phyloP scores from a whole-genome alignment of 2,888 invertebrate genomes.

The Lycocerus yunnanus region DNA sequence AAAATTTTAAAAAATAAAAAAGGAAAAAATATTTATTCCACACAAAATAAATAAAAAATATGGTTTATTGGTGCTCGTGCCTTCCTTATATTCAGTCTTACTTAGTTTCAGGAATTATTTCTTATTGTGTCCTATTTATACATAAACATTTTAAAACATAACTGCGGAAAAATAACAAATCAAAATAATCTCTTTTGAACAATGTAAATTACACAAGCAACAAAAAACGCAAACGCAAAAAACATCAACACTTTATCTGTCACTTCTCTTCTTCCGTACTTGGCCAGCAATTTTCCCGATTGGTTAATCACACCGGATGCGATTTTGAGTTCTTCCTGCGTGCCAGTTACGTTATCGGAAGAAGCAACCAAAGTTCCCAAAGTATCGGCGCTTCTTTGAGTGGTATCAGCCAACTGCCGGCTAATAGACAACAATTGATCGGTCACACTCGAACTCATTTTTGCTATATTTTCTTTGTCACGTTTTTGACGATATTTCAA shows the following conservation, averaged over 20 bases:
- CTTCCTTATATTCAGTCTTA: not conserved
- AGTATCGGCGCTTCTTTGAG: conserved; percentile 84
- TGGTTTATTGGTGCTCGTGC: not conserved
- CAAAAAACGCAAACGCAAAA: conserved; percentile 85
- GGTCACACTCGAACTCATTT: conserved; percentile 78
- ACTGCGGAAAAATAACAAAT: conserved; percentile 30
- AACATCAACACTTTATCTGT: conserved; percentile 92
- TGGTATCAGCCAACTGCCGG: conserved; percentile 83
- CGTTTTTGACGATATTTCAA: conserved; percentile 68
- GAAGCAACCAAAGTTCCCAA: conserved; percentile 76
- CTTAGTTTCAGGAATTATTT: not conserved
- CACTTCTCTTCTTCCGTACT: conserved; percentile 91
- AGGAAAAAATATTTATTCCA: not conserved
- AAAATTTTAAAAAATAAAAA: not conserved
- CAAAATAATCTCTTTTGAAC: conserved; percentile 87
- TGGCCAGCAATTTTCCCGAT: conserved; percentile 88
- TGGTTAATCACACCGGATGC: conserved; percentile 88
- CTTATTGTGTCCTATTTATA: not conserved
- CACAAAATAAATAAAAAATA: not conserved
- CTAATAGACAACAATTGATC: conserved; percentile 85
- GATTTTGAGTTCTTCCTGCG: conserved; percentile 79
- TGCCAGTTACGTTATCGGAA: conserved; percentile 71
- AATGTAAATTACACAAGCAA: conserved; percentile 91
- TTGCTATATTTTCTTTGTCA: conserved; percentile 68
- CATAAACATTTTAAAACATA: not conserved